These are phyloP conservation scores for Felis catus DNA, from an alignment of 2,113 vertebrate genomes.

Conservation along the genomic window DNA sequence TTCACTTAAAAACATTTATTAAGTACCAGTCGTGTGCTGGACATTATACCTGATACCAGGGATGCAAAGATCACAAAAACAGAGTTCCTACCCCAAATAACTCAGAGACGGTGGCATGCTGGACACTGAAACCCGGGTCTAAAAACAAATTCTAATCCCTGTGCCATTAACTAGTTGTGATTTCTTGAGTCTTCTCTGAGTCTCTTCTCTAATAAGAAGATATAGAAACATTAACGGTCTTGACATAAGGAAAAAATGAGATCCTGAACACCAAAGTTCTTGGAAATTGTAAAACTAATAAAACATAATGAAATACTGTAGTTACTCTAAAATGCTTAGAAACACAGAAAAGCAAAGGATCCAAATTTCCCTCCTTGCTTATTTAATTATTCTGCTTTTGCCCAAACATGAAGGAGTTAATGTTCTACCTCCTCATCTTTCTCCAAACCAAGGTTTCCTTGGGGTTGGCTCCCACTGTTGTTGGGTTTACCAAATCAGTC, in stretches of 20 bases:
- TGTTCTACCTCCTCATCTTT: conserved; percentile 8
- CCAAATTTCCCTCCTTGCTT: conserved; percentile 39
- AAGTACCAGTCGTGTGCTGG: background rate
- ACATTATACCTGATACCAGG: background rate
- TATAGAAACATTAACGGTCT: background rate
- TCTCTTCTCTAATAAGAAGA: background rate
- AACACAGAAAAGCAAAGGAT: background rate
- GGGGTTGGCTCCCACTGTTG: background rate
- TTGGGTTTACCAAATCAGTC: background rate
- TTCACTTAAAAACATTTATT: background rate
- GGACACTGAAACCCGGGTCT: background rate
- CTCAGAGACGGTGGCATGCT: background rate
- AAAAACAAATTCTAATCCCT: conserved; percentile 1
- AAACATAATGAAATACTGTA: background rate
- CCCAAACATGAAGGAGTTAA: conserved; percentile 26
- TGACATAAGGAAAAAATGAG: background rate
- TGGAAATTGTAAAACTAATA: background rate
- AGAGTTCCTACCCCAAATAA: background rate
- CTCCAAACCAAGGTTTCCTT: background rate
- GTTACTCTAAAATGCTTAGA: conserved; percentile 35
- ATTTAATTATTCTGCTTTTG: conserved; percentile 18
- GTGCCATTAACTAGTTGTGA: background rate
- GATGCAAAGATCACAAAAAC: background rate
- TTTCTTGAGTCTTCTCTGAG: background rate
- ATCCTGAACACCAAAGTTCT: background rate